A percentile compares a stretch with the other conserved stretches of the same genome.
These are phyloP conservation scores for Syrista parreyssii DNA, from an alignment of 2,888 invertebrate species.

Conservation along the genomic window DNA sequence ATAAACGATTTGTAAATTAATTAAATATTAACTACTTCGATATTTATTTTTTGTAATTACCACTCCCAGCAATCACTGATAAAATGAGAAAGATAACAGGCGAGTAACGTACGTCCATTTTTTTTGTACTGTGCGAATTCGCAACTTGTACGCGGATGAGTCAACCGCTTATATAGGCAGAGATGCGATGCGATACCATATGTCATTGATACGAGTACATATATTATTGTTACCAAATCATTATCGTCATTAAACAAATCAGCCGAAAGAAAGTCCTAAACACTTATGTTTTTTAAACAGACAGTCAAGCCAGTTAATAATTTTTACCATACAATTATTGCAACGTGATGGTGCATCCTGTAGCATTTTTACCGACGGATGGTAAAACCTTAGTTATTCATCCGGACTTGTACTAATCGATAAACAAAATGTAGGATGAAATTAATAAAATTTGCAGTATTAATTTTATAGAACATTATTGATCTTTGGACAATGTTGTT, in stretches of 20 bases:
- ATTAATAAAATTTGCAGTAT: no score
- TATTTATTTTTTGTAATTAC: not conserved
- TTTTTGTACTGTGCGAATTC: not conserved
- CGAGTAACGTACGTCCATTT: not conserved
- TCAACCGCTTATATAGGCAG: not conserved
- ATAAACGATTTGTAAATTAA: not conserved
- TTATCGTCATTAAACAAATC: not conserved
- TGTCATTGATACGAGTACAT: not conserved
- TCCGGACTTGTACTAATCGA: not conserved
- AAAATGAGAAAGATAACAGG: not conserved
- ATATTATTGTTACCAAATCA: not conserved
- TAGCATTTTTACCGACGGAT: not conserved
- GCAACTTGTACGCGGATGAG: not conserved
- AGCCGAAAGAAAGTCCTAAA: not conserved
- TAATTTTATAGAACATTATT: no score
- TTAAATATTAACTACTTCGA: not conserved
- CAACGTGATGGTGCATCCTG: not conserved
- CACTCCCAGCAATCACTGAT: not conserved
- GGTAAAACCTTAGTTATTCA: not conserved
- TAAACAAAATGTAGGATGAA: no score
- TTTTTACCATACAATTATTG: not conserved
- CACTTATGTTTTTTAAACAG: not conserved
- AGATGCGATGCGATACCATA: not conserved
- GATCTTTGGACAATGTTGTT: no score
- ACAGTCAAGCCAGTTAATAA: not conserved